Conservation (phyloP, 2,797 vertebrate species). For the Rhinophrynus dorsalis region DNA sequence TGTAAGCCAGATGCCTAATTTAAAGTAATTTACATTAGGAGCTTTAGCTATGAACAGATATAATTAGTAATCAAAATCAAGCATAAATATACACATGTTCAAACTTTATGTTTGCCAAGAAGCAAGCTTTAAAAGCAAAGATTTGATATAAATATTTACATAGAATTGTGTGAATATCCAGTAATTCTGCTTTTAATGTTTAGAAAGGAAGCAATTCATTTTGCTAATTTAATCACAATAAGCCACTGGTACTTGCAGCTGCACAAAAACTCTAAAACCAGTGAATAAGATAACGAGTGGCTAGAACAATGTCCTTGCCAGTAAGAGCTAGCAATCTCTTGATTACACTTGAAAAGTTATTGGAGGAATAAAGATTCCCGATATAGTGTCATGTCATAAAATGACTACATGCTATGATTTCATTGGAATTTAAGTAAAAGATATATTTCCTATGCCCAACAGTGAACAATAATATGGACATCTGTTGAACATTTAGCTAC, state of each 20-base stretch:
- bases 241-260: too few relatives aligned
- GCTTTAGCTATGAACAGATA: not conserved
- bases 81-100: not conserved
- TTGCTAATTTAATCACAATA: too few relatives aligned
- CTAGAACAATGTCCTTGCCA: not conserved
- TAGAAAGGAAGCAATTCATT: not conserved
- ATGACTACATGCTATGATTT: conserved; percentile 13
- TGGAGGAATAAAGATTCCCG: not conserved
- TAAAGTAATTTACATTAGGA: not conserved
- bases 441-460: conserved; percentile 60
- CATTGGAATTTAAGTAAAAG: conserved; percentile 57
- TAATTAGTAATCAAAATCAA: not conserved
- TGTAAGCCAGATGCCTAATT: not conserved
- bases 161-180: not conserved
- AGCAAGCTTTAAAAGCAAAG: not conserved
- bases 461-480: conserved; percentile 65
- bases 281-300: not conserved
- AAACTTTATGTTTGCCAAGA: not conserved
- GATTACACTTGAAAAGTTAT: conserved; percentile 7
- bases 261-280: too few relatives aligned
- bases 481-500: conserved; percentile 67
- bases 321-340: not conserved
- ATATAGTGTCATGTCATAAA: conserved; percentile 7
- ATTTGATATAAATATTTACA: not conserved
- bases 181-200: not conserved